Percentiles rank a stretch among this genome's conserved stretches.
phyloP scores from a whole-genome alignment of 2,797 vertebrate species.

The Sebastolobus altivelis region DNA sequence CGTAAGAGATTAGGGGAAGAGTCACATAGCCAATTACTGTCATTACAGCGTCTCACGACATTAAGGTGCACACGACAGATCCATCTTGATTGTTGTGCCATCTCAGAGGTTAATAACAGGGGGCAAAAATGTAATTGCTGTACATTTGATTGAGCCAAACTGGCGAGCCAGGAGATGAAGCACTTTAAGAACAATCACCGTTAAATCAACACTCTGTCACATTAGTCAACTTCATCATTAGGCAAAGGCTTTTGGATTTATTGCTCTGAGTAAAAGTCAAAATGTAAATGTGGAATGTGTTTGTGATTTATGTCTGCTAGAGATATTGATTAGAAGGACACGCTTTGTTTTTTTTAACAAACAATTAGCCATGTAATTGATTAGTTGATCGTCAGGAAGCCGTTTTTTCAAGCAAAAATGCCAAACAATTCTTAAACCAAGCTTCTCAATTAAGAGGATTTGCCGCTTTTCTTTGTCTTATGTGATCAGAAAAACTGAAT shows the following conservation, averaged over 20 bases:
- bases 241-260: constrained; percentile 23
- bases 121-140: constrained; percentile 45
- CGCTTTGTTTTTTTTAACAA: neutral
- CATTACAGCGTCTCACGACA: constrained; percentile 65
- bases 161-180: constrained; percentile 30
- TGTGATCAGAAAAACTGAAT: neutral
- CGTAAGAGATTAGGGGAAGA: constrained; percentile 66
- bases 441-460: neutral
- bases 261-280: constrained; percentile 3
- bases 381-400: neutral
- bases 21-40: constrained; percentile 73
- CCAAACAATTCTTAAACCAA: neutral
- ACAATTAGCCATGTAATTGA: neutral
- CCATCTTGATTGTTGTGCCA: constrained; percentile 44
- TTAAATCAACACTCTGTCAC: constrained; percentile 35
- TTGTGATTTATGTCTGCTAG: constrained; percentile 11
- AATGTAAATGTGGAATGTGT: constrained; percentile 21
- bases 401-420: neutral
- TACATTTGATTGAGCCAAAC: constrained; percentile 49
- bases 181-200: constrained; percentile 43
- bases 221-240: constrained; percentile 25
- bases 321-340: constrained; percentile 3
- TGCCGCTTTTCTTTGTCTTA: neutral
- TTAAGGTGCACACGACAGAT: constrained; percentile 49
- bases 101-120: constrained; percentile 65